Conservation (phyloP, 2,113 vertebrate genomes). For the Hydrochoerus hydrochaeris region DNA sequence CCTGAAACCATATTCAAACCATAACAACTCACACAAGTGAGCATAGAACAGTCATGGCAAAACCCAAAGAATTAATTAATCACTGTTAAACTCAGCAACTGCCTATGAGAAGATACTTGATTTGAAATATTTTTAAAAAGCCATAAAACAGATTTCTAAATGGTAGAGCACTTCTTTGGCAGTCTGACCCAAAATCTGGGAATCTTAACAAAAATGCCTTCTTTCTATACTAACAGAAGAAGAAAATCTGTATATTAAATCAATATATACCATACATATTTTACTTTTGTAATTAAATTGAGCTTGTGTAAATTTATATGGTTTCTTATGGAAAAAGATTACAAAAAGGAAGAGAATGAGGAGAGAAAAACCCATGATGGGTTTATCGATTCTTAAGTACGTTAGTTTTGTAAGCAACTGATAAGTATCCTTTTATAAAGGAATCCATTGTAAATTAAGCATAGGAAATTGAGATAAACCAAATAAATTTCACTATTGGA, state of each 20-base stretch:
- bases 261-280: background rate
- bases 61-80: background rate
- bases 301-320: background rate
- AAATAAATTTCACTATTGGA: background rate
- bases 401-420: background rate
- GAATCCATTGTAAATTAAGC: background rate
- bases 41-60: background rate
- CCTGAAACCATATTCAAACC: background rate
- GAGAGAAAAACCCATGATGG: background rate
- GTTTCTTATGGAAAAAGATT: background rate
- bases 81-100: background rate
- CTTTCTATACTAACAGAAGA: background rate
- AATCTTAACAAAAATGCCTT: background rate
- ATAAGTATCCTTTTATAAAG: background rate
- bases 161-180: background rate
- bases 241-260: background rate
- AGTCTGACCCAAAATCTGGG: background rate
- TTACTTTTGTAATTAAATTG: constrained; percentile 8
- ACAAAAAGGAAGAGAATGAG: background rate
- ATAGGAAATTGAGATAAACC: constrained; percentile 15
- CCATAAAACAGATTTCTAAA: constrained; percentile 19
- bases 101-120: background rate
- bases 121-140: background rate
- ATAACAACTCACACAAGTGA: background rate
- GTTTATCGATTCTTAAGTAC: background rate